Evolutionary conservation across 2,888 invertebrate species (phyloP), one percentile per base, ranked within the genome.

Genomic region (Atethmia centrago): DNA sequence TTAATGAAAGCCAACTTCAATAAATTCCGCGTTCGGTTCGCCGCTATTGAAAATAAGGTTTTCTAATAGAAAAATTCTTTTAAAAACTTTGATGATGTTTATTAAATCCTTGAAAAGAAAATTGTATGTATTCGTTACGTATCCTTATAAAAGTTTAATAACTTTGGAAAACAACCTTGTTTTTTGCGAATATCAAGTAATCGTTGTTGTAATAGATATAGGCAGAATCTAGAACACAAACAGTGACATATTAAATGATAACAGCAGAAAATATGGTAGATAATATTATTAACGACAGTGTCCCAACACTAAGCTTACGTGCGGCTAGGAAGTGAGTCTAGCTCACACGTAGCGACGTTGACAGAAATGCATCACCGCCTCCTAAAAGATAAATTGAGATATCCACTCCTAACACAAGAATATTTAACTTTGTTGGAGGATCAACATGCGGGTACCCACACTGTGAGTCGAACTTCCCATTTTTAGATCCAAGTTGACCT

Each of bases 311-410:
- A 79, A 21, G 14, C 25, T 67, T 77, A 67, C 71, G 76, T 74
- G 80, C 45, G 56, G 70, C 64, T 84, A 58, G 72, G 63, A 73
- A 76, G 80, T 84, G 79, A 72, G 78, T 58, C 70, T 79, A 67
- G 67, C 67, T 71, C 78, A 76, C 73, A 79, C 62, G 70, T 70
- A 49, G 65, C 81, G 82, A 71, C 74, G 83, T 79, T 84, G 86
- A 88, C 85, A 87, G 84, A 86, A 87, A 85, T 88, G 85, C 86
- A 88, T 88, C 87, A 84, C 75, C 78, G 74, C 84, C 73, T 85
- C 74, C 80, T 80, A 77, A 78, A 76, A 47, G 47, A 72, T 51
- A 71, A 19, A 42, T 16, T 40, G 9, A 49, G 16, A 31, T 36
- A 51, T 21, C 8, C 21, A 62, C 28, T 47, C n/a, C 28, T 31